Base-by-base conservation (phyloP, 2,888 invertebrate species). In the Drosophila maculinotata region DNA sequence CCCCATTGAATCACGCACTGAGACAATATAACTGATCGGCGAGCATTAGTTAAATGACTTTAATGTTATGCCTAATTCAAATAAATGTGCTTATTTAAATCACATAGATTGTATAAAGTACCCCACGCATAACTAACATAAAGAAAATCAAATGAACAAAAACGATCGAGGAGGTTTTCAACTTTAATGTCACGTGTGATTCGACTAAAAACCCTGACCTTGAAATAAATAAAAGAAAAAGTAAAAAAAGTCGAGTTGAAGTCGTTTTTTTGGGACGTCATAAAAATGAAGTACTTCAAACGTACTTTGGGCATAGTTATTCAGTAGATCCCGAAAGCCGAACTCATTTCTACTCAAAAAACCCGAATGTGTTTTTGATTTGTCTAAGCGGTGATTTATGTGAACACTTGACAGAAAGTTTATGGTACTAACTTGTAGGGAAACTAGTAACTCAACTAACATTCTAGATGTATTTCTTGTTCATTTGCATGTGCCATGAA, bases 221-320 rank as follows among this genome's bases (percentile, higher is more conserved):
- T 42, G 52, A 53, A 49, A n/a, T 12, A 53, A 59, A 70, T 59
- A 42, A 58, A 52, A 52, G 39, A 41, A 57, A 39, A 58, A 59
- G 39, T 38, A 41, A 48, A 54, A 48, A 39, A 65, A 48, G 39
- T 72, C 48, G 35, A 58, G 30, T 52, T 62, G 39, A 54, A 49
- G 36, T 66, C 26, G 56, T 33, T 41, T 56, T 66, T 48, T 57
- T 60, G 36, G 42, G 44, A 51, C 23, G 39, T 58, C 57, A 67
- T 87, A 64, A 81, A 87, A 79, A 57, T 65, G 47, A 62, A 64
- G 82, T 87, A 84, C 81, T 69, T 59, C 8, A 38, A 14, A 44
- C 23, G 53, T 49, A 33, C 31, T 36, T 33, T 14, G 49, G 25
- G 33, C 39, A 42, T 45, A 38, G 41, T 53, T 49, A 53, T 26